Conservation (phyloP, 2,113 vertebrate genomes). For the Crotophaga sulcirostris region DNA sequence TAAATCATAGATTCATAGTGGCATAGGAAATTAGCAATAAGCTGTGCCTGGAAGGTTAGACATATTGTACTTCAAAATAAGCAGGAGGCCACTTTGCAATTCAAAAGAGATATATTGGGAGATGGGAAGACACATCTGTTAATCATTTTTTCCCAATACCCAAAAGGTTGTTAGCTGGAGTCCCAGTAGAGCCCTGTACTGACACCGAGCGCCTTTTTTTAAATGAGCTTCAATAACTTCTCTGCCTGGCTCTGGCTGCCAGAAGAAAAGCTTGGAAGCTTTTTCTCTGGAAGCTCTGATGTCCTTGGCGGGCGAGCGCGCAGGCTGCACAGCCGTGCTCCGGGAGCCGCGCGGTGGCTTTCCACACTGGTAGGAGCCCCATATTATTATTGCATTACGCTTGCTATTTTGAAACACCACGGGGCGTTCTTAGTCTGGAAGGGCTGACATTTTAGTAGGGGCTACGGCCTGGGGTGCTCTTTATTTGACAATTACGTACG, state of each 20-base stretch:
- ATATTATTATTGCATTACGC: neutral
- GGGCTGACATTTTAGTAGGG: conserved; percentile 31
- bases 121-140: conserved; percentile 27
- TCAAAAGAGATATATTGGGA: conserved; percentile 47
- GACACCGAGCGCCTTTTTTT: neutral
- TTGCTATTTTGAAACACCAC: neutral
- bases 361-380: neutral
- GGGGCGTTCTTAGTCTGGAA: neutral
- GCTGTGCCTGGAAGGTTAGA: conserved; percentile 67
- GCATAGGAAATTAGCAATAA: conserved; percentile 71
- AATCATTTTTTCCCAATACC: neutral
- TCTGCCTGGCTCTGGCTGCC: neutral
- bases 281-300: neutral
- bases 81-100: conserved; percentile 63
- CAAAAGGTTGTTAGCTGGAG: neutral
- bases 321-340: neutral
- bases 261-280: neutral
- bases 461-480: conserved; percentile 22
- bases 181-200: neutral
- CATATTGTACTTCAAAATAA: conserved; percentile 68
- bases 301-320: neutral
- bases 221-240: neutral
- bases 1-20: conserved; percentile 66
- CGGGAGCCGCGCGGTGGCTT: neutral
- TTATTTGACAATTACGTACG: neutral